Percentiles rank a stretch among this genome's conserved stretches.
Evolutionary conservation across 2,888 invertebrate species (phyloP).

Genomic region (Agrenia bidenticulata): DNA sequence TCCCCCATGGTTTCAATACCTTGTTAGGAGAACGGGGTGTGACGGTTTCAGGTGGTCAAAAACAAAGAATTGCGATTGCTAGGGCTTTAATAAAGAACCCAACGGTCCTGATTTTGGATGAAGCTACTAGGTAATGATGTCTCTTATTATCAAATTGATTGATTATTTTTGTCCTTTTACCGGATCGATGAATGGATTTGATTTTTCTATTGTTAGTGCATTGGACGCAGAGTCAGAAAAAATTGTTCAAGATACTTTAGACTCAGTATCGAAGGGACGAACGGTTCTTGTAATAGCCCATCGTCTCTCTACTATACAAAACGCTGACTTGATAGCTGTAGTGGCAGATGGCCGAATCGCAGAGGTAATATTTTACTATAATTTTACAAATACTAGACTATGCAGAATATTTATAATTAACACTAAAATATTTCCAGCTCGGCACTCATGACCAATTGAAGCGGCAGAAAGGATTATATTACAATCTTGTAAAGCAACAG

Average conservation of each 20-base stretch:
- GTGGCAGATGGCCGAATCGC: slow-evolving; percentile 78
- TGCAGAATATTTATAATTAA: not conserved
- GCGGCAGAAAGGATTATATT: slow-evolving; percentile 77
- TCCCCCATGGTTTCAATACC: slow-evolving; percentile 83
- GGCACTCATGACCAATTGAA: slow-evolving; percentile 80
- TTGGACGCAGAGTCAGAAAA: slow-evolving; percentile 90
- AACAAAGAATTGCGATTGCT: slow-evolving; percentile 92
- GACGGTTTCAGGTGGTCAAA: slow-evolving; percentile 92
- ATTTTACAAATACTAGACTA: slow-evolving; percentile 35
- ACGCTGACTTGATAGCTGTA: slow-evolving; percentile 90
- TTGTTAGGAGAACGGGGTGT: slow-evolving; percentile 85
- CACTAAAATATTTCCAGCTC: slow-evolving; percentile 62
- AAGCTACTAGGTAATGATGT: slow-evolving; percentile 78
- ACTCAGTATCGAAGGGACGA: slow-evolving; percentile 76
- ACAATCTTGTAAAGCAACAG: slow-evolving; percentile 78
- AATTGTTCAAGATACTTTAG: slow-evolving; percentile 83
- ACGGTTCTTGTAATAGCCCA: slow-evolving; percentile 96
- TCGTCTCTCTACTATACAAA: slow-evolving; percentile 83
- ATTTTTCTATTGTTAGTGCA: slow-evolving; percentile 65
- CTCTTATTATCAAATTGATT: slow-evolving; percentile 13
- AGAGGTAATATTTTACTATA: slow-evolving; percentile 63
- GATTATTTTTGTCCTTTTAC: slow-evolving; percentile 6
- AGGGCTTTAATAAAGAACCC: slow-evolving; percentile 90
- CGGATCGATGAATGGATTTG: not conserved
- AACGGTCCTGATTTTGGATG: slow-evolving; percentile 82